Evolutionary conservation across 2,888 invertebrate genomes (phyloP), one percentile per base, ranked within the genome.

Genomic region (Operophtera brumata): DNA sequence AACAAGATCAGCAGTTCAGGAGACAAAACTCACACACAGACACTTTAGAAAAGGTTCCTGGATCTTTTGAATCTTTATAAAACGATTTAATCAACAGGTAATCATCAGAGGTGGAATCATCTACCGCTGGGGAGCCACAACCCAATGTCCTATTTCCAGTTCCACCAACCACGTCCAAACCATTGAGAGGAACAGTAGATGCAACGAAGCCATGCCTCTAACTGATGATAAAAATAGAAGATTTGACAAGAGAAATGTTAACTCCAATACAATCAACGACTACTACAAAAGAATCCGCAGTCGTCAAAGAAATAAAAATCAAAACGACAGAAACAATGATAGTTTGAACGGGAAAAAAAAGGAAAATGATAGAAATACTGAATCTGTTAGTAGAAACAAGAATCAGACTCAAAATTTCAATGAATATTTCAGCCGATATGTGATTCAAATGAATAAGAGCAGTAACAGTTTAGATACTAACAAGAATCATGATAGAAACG

Each of bases 111-210:
- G 88, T 4, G 90, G 91, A 1, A 80, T 80, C 28, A 84, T 90
- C 48, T 80, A 86, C 69, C 81, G 89, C 1, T 90, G 90, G 90
- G 90, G 90, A 1, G 86, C 86, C 0, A 87, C 88, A 0, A 87
- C 87, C 0, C 90, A 90, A 60, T 91, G 90, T 40, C 87, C 89
- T 0, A 66, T 76, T 1, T 64, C 77, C 1, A 79, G 69, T 41
- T 65, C 78, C 0, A 66, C 68, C 0, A 75, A 75, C 47, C 77
- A 80, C 53, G 72, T 80, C 3, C 72, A 75, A 14, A 77, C 78
- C 0, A 67, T 80, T 0, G 60, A 76, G 0, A 72, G 82, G 39
- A 72, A 82, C 63, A 71, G 70, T 46, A 67, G 67, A 54, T 87
- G 87, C 49, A 55, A 65, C 39, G 60, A 61, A 30, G 53, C 63